Base-by-base conservation (phyloP, 1,140 invertebrate genomes). In the Hycleus cichorii region DNA sequence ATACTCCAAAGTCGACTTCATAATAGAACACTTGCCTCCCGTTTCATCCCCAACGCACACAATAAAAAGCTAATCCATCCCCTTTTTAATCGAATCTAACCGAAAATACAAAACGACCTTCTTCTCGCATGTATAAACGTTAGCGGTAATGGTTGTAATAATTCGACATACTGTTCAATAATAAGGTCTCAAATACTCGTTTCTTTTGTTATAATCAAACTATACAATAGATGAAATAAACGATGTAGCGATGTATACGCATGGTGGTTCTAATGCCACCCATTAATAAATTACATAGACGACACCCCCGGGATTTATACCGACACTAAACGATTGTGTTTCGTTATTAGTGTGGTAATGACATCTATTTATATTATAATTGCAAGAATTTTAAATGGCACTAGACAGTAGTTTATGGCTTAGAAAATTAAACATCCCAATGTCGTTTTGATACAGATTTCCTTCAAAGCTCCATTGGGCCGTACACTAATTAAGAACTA, bases 351-450 rank as follows among this genome's bases (percentile, higher is more conserved):
- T 65, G 62, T 55, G 54, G 66, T 72, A 72, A 72, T 72, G 63
- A 69, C 64, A 65, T 69, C 70, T 69, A 72, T 72, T 72, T 72
- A 71, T 72, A 71, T 72, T 72, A 71, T 72, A 72, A 72, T 72
- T 72, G 68, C 63, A 32, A 54, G 66, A 72, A 72, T 71, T 71
- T 70, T 66, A 66, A 65, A 72, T 69, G 68, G 60, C 50, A 60
- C 39, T 48, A n/a, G 3, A 54, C 58, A 49, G 18, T 18, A 18
- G 60, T 69, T 72, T 71, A 69, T 66, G 64, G 62, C 44, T 62
- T 58, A 64, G 64, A 66, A 64, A 66, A 66, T 63, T 63, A 47
- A 48, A 59, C 52, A 38, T 9, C n/a, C 50, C 50, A 43, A 40
- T 39, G 27, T 45, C 51, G 32, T 32, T 32, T 32, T 32, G 32